Evolutionary conservation across 2,113 vertebrate genomes (phyloP).

Genomic region (Balaeniceps rex): DNA sequence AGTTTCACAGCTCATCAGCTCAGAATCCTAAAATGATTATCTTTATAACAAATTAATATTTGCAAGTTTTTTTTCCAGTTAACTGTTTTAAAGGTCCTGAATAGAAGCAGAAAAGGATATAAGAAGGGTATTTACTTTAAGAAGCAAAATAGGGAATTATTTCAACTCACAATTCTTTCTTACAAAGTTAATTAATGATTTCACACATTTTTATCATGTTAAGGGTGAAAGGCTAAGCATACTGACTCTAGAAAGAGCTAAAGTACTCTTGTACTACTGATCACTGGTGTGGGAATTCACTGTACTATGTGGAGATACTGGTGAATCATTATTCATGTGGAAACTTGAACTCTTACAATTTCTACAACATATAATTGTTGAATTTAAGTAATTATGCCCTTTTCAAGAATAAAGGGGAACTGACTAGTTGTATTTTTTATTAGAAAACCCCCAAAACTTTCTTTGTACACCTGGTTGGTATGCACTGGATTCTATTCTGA

Average conservation of each 20-base stretch:
- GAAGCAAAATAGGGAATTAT: neutral
- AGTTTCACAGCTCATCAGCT: neutral
- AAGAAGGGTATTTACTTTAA: neutral
- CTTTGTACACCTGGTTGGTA: neutral
- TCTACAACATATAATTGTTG: neutral
- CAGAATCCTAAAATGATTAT: neutral
- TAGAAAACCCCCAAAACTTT: fast-evolving
- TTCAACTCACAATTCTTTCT: neutral
- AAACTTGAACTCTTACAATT: neutral
- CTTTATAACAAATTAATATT: neutral
- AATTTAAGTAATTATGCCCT: neutral
- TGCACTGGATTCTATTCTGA: neutral
- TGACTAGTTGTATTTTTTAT: neutral
- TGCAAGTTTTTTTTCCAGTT: neutral
- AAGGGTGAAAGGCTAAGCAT: neutral
- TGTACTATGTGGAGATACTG: neutral
- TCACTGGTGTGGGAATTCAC: neutral
- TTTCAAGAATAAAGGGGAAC: neutral
- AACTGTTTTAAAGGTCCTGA: neutral
- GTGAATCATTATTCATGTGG: neutral
- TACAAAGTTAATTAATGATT: neutral
- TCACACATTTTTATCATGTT: neutral
- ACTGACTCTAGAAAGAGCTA: neutral
- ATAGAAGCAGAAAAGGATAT: neutral
- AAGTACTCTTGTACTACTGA: neutral